Evolutionary conservation across 2,113 vertebrate species (phyloP).

Genomic region (Promerops cafer): DNA sequence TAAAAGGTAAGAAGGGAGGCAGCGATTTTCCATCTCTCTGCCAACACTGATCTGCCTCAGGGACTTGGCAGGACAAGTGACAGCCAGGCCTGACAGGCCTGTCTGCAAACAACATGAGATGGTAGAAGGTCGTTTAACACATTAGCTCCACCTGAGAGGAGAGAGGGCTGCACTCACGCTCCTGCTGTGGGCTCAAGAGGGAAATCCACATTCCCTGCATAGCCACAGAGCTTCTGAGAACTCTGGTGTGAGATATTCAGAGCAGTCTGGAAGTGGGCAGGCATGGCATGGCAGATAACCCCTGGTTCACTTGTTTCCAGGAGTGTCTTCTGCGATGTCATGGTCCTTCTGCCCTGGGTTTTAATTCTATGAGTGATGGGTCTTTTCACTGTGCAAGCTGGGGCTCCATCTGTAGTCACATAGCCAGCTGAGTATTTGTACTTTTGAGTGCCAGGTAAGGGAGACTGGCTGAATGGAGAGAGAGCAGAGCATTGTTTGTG

Average conservation of each 20-base stretch:
- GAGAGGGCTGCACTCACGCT: rapidly evolving
- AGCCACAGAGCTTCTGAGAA: background rate
- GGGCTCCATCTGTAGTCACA: background rate
- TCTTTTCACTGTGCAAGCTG: background rate
- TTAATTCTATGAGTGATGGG: background rate
- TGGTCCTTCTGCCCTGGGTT: background rate
- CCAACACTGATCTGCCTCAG: background rate
- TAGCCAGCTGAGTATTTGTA: background rate
- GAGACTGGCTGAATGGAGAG: background rate
- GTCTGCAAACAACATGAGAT: background rate
- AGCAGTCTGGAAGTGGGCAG: background rate
- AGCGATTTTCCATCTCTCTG: background rate
- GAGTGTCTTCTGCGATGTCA: background rate
- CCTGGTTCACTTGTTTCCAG: background rate
- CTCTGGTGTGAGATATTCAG: background rate
- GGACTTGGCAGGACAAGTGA: background rate
- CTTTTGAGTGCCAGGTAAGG: background rate
- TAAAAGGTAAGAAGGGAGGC: background rate
- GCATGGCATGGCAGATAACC: background rate
- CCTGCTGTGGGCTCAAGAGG: background rate
- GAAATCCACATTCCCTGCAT: background rate
- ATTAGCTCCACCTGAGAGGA: background rate
- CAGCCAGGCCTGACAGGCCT: background rate
- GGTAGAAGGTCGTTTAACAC: background rate
- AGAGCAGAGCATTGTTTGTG: background rate